phyloP scores from a whole-genome alignment of 2,888 invertebrate genomes.

The Drosophila helvetica region DNA sequence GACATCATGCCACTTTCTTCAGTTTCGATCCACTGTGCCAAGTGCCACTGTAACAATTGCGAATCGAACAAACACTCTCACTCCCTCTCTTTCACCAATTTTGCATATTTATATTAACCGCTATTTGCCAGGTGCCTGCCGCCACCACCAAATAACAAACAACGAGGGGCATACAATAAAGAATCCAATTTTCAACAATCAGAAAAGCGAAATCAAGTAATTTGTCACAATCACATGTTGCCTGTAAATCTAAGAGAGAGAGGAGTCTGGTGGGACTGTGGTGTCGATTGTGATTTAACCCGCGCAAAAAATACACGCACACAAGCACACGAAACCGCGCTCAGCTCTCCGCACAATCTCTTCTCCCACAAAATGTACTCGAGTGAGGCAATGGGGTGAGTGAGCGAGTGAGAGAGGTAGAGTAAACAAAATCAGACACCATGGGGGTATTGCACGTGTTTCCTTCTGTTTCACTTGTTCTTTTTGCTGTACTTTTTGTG shows the following conservation, averaged over 20 bases:
- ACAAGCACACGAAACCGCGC: constrained; percentile 22
- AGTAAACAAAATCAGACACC: constrained; percentile 68
- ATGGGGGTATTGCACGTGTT: constrained; percentile 41
- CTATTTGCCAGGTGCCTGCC: constrained; percentile 47
- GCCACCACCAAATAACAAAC: constrained; percentile 11
- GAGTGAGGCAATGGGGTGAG: constrained; percentile 15
- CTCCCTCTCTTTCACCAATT: not conserved
- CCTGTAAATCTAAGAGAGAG: constrained; percentile 24
- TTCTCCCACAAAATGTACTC: constrained; percentile 14
- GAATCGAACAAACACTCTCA: constrained; percentile 1
- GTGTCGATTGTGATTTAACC: constrained; percentile 36
- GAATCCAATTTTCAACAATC: constrained; percentile 59
- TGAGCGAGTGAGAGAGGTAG: constrained; percentile 30
- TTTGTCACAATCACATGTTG: constrained; percentile 74
- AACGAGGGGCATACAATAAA: constrained; percentile 5
- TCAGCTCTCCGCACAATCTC: constrained; percentile 21
- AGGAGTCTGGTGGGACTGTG: constrained; percentile 12
- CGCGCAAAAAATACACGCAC: constrained; percentile 16
- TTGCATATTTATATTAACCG: constrained; percentile 34
- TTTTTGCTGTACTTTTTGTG: constrained; percentile 1
- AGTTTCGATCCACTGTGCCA: constrained; percentile 8
- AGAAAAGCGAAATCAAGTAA: constrained; percentile 65
- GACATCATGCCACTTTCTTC: no score
- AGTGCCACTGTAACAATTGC: constrained; percentile 1
- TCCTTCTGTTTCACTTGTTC: constrained; percentile 16